A percentile compares a stretch with the other conserved stretches of the same genome.
Evolutionary conservation across 2,888 invertebrate genomes (phyloP).

Genomic region (Sphaerophoria rueppellii): DNA sequence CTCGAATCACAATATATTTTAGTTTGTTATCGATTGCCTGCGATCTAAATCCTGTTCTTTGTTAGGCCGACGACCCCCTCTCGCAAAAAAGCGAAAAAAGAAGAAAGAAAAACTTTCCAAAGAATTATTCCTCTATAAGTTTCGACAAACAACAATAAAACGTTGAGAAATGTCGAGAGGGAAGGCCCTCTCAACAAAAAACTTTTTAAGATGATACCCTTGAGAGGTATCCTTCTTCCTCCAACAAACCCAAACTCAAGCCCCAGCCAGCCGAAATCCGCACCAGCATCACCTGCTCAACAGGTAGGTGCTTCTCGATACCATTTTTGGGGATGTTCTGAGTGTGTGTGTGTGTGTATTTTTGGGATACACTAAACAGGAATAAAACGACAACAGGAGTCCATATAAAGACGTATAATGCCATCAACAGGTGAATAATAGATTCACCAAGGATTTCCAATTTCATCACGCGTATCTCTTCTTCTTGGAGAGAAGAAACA

Average conservation of each 20-base stretch:
- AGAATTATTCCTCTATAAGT: conserved; percentile 34
- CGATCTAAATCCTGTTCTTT: conserved; percentile 5
- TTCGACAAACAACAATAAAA: conserved; percentile 30
- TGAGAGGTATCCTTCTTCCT: conserved; percentile 54
- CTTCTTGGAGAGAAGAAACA: background rate
- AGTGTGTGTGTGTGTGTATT: conserved; percentile 6
- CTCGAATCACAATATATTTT: conserved; percentile 32
- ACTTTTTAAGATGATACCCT: conserved; percentile 65
- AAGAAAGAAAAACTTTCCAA: conserved; percentile 7
- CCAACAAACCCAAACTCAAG: conserved; percentile 15
- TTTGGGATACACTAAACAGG: conserved; percentile 40
- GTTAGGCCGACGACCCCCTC: background rate
- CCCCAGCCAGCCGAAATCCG: background rate
- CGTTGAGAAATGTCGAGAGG: background rate
- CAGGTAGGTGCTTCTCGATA: conserved; percentile 59
- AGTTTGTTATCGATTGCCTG: conserved; percentile 59
- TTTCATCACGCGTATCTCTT: conserved; percentile 58
- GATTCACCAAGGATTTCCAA: conserved; percentile 68
- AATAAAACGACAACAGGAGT: conserved; percentile 50
- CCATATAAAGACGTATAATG: conserved; percentile 34
- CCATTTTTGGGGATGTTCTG: conserved; percentile 46
- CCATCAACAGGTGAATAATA: conserved; percentile 73
- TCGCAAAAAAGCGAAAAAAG: background rate
- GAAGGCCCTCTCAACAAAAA: conserved; percentile 22
- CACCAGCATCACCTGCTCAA: conserved; percentile 42